Conservation (phyloP, 1,140 invertebrate species). For the Camponotus floridanus region DNA sequence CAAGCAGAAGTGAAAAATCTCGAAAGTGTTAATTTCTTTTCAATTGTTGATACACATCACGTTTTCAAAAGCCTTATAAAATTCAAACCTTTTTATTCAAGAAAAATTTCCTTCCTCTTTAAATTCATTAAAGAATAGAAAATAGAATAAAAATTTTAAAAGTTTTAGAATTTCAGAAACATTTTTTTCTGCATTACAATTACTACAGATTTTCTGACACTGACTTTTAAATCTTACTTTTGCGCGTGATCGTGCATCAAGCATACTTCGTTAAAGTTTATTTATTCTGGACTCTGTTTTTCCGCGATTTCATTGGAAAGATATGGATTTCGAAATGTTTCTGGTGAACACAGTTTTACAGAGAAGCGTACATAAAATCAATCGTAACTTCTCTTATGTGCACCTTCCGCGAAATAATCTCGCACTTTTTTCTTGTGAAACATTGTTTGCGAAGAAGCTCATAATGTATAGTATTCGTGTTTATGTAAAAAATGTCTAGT, state of each 20-base stretch:
- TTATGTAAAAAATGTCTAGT: slow-evolving; percentile 24
- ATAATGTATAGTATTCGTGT: slow-evolving; percentile 7
- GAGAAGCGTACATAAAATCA: slow-evolving; percentile 25
- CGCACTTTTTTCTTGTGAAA: slow-evolving; percentile 47
- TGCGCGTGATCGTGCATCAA: slow-evolving; percentile 27
- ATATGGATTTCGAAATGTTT: slow-evolving; percentile 47
- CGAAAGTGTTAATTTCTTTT: not conserved
- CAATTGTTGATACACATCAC: not conserved
- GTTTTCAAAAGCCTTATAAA: no score
- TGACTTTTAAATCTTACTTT: slow-evolving; percentile 3
- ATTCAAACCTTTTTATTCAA: no score
- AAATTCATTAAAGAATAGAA: not conserved
- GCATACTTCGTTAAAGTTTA: slow-evolving; percentile 32
- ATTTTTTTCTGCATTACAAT: slow-evolving; percentile 22
- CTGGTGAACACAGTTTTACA: slow-evolving; percentile 29
- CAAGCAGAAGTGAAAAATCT: not conserved
- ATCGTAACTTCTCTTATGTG: slow-evolving; percentile 47
- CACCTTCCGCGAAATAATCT: slow-evolving; percentile 47
- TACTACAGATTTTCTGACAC: not conserved
- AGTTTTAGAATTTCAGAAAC: not conserved
- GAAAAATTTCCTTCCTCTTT: not conserved
- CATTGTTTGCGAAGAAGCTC: slow-evolving; percentile 34
- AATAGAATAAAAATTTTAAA: not conserved
- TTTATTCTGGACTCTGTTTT: slow-evolving; percentile 51
- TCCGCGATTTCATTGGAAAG: slow-evolving; percentile 52